These are phyloP conservation scores for Passerina amoena DNA, from an alignment of 2,113 vertebrate genomes.

Conservation along the genomic window DNA sequence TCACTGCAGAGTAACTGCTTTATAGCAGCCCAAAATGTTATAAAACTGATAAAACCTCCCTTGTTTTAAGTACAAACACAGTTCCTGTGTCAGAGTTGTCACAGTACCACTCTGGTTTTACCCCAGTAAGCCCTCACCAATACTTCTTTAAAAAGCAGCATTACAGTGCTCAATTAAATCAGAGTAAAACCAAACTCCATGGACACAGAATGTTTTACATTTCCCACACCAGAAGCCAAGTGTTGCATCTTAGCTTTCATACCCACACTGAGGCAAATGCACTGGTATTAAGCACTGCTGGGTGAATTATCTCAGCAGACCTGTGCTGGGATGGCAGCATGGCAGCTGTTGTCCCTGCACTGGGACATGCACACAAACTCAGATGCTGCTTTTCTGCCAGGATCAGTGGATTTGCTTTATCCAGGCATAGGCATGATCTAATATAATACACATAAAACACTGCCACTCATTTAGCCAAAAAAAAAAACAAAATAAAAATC, in stretches of 20 bases:
- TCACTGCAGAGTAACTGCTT: background rate
- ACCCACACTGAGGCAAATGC: background rate
- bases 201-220: background rate
- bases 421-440: background rate
- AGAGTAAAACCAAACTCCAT: background rate
- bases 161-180: background rate
- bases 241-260: background rate
- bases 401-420: background rate
- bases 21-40: background rate
- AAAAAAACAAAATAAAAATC: background rate
- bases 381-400: background rate
- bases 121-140: background rate
- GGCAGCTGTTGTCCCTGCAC: background rate
- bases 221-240: background rate
- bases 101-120: background rate
- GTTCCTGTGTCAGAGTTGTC: background rate
- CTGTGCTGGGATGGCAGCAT: background rate
- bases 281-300: background rate
- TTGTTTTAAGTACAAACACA: background rate
- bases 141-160: background rate
- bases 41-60: background rate
- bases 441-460: background rate
- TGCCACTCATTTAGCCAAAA: background rate
- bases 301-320: background rate
- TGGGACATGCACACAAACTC: background rate